These are phyloP conservation scores for Suillia variegata DNA, from an alignment of 2,888 invertebrate genomes.

Conservation along the genomic window DNA sequence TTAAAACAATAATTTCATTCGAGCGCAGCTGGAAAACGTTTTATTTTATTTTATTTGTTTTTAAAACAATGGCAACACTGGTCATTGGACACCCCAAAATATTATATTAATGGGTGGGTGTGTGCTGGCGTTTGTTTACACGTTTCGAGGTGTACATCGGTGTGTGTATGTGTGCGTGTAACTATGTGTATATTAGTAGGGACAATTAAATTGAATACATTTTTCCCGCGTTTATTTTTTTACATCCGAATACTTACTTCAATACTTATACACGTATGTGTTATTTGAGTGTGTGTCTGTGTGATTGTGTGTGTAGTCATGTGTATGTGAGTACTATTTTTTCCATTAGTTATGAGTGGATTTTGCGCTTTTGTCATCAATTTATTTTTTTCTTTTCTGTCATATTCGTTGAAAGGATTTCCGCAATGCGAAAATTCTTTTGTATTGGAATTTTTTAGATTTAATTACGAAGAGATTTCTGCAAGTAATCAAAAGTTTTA, in stretches of 20 bases:
- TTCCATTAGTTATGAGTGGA: too few relatives aligned
- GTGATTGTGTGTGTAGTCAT: conserved; percentile 40
- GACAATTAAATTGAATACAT: conserved; percentile 13
- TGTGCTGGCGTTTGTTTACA: background rate
- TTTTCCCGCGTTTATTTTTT: background rate
- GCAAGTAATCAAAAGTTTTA: too few relatives aligned
- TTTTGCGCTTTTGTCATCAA: too few relatives aligned
- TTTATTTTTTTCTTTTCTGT: conserved; percentile 9
- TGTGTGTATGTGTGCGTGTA: too few relatives aligned
- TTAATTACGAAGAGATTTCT: too few relatives aligned
- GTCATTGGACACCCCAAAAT: background rate
- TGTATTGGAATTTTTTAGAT: too few relatives aligned
- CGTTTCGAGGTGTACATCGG: too few relatives aligned
- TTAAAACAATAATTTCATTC: conserved; percentile 24
- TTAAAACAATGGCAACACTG: conserved; percentile 1
- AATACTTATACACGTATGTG: background rate
- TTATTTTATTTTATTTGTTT: conserved; percentile 10
- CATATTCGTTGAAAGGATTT: conserved; percentile 32
- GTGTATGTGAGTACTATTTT: conserved; percentile 20
- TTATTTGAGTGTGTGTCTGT: background rate
- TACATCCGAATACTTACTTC: background rate
- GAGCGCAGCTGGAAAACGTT: conserved; percentile 9
- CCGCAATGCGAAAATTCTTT: too few relatives aligned
- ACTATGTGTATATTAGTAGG: background rate
- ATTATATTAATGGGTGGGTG: background rate